Base-by-base conservation (phyloP, 2,797 vertebrate genomes). In the Benthosema pterotum region DNA sequence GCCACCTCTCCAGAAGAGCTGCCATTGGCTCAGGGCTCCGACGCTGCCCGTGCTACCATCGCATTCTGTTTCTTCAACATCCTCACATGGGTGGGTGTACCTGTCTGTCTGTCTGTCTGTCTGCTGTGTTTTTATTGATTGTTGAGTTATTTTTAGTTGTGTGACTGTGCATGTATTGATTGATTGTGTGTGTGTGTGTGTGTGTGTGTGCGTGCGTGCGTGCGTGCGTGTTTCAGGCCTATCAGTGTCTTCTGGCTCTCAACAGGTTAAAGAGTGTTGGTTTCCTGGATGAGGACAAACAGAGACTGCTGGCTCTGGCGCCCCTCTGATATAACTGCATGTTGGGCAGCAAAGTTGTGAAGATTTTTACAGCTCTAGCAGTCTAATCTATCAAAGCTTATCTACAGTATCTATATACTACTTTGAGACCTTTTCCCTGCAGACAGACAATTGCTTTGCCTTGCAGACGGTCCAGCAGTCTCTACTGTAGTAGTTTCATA, bases 61-160 rank as follows among this genome's bases (percentile, higher is more conserved):
- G 72, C 95, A 42, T 98, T 98, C 91, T 96, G 94, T 60, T 98
- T 98, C 93, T 97, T 98, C 89, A 97, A 96, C 75, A 92, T 96
- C 82, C 79, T 97, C 52, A 82, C 92, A 80, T 98, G 96, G 96
- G 95, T n/a, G n/a, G n/a, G n/a, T n/a, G n/a, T 98, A 42, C 32
- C 11, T 67, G 48, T 52, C 46, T 46, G 15, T 9, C 11, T 22
- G 53, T 5, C 13, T 51, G 61, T 48, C 53, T 57, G 16, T 42
- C 16, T 22, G n/a, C n/a, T 17, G 15, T 45, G 4, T 57, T 32
- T 32, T 32, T 4, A 32, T 3, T 32, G 5, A 32, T 32, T 32
- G 28, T 32, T 32, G 28, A 32, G 7, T 32, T 25, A 25, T 25
- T 25, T 25, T 25, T 25, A 25, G 1, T 32, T 32, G 28, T 32